phyloP scores from a whole-genome alignment of 2,797 vertebrate species.

The Myioborus melanocephalus region DNA sequence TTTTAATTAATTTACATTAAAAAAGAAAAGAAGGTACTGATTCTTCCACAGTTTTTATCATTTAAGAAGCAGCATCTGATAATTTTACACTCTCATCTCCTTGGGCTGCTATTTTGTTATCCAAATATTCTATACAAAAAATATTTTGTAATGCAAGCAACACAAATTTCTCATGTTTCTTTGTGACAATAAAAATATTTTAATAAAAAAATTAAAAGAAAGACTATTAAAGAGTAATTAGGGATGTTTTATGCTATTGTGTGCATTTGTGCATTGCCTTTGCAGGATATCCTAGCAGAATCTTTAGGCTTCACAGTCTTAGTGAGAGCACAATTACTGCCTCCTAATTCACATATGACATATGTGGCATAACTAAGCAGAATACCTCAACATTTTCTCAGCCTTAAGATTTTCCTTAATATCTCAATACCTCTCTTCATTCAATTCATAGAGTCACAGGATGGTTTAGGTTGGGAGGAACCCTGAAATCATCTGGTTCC shows the following conservation, averaged over 20 bases:
- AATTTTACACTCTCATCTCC: slow-evolving; percentile 25
- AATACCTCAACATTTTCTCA: neutral
- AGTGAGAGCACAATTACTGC: neutral
- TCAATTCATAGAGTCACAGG: neutral
- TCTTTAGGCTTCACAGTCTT: neutral
- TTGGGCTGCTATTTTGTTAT: slow-evolving; percentile 55
- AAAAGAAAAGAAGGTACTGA: slow-evolving; percentile 3
- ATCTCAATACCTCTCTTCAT: neutral
- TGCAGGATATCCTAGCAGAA: neutral
- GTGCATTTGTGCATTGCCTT: neutral
- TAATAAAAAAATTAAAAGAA: neutral
- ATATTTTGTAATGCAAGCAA: neutral
- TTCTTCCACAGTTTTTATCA: slow-evolving; percentile 54
- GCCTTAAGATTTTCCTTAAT: neutral
- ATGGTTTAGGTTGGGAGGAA: neutral
- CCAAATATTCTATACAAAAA: slow-evolving; percentile 64
- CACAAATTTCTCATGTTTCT: neutral
- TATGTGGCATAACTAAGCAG: neutral
- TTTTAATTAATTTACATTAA: neutral
- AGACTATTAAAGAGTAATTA: neutral
- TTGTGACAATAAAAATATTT: neutral
- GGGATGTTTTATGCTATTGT: neutral
- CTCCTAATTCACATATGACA: neutral
- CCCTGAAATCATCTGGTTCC: neutral
- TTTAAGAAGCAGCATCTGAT: neutral